These are phyloP conservation scores for Cavia aperea DNA, from an alignment of 2,113 vertebrate species.

Conservation along the genomic window DNA sequence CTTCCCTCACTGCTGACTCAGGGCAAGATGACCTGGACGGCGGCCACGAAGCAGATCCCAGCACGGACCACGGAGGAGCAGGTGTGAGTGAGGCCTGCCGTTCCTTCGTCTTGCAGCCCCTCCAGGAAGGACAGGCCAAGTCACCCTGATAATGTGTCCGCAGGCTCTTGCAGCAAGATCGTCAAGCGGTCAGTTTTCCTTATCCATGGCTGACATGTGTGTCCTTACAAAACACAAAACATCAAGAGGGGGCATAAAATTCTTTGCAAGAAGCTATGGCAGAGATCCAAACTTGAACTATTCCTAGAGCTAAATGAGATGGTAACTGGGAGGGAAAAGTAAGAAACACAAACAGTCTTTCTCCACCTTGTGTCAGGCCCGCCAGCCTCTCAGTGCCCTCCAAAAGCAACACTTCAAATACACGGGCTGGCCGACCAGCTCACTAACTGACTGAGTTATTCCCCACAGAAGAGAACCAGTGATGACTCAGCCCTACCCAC, in stretches of 20 bases:
- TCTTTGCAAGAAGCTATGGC: not conserved
- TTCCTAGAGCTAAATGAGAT: not conserved
- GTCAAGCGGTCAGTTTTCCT: not conserved
- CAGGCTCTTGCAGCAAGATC: not conserved
- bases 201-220: not conserved
- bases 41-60: constrained; percentile 10
- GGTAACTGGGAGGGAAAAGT: not conserved
- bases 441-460: too few species aligned
- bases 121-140: not conserved
- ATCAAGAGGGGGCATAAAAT: not conserved
- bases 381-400: not conserved
- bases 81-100: not conserved
- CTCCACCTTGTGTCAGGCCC: not conserved
- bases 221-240: not conserved
- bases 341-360: not conserved
- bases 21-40: not conserved
- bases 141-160: not conserved
- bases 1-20: not conserved
- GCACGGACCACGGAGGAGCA: not conserved
- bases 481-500: not conserved
- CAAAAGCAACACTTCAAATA: not conserved
- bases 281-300: not conserved
- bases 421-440: not conserved
- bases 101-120: not conserved
- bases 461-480: not conserved